A percentile compares a stretch with the other conserved stretches of the same genome.
These are phyloP conservation scores for Saturnia pavonia DNA, from an alignment of 2,888 invertebrate species.

Conservation along the genomic window DNA sequence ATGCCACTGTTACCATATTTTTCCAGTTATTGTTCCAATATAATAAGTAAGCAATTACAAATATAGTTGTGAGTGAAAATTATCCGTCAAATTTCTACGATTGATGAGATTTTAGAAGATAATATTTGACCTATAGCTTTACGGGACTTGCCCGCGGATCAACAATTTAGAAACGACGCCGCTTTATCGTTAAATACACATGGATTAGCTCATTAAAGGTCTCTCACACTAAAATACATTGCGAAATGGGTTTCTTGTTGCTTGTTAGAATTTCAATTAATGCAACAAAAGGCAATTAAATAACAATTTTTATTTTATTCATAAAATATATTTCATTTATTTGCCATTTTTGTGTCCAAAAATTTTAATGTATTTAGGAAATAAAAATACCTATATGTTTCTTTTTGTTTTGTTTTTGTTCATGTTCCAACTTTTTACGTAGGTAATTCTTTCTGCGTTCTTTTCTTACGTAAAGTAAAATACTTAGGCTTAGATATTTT, in stretches of 20 bases:
- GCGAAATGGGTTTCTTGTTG: constrained; percentile 7
- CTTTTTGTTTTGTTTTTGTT: too few relatives aligned
- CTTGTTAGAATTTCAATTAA: not conserved
- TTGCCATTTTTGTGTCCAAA: too few relatives aligned
- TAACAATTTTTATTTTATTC: too few relatives aligned
- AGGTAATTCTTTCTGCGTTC: not conserved
- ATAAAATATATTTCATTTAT: too few relatives aligned
- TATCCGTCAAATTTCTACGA: not conserved
- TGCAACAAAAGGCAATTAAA: too few relatives aligned
- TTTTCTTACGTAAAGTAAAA: not conserved
- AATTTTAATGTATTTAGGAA: too few relatives aligned
- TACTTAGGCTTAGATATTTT: not conserved
- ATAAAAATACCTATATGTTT: too few relatives aligned
- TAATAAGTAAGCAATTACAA: not conserved
- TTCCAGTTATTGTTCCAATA: too few relatives aligned
- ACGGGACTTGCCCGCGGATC: constrained; percentile 32
- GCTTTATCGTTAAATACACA: constrained; percentile 57
- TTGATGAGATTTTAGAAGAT: not conserved
- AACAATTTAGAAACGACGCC: constrained; percentile 35
- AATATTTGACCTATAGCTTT: not conserved
- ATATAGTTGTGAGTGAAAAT: not conserved
- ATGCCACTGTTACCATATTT: not conserved
- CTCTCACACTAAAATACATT: constrained; percentile 39
- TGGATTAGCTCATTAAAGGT: constrained; percentile 52
- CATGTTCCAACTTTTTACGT: not conserved